phyloP scores from a whole-genome alignment of 35 echinoderm and acorn worm genomes.

The Acanthaster planci region DNA sequence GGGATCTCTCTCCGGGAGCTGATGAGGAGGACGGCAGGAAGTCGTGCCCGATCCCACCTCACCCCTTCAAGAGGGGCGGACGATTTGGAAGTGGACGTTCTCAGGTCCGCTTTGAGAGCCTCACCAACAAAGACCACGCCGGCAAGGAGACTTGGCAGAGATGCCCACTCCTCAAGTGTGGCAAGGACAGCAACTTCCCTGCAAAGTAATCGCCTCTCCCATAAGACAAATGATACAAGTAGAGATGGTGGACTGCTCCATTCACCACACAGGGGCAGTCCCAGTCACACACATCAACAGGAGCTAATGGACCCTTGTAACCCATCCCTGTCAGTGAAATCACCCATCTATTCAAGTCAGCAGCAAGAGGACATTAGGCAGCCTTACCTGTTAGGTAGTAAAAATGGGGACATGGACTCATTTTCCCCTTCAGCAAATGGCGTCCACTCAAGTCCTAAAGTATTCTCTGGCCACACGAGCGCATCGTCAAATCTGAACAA shows the following conservation, averaged over 20 bases:
- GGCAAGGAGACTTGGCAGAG: not conserved
- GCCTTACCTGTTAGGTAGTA: not conserved
- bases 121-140: constrained; percentile 1
- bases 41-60: not conserved
- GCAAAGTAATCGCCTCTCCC: not conserved
- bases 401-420: not conserved
- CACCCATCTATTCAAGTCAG: not conserved
- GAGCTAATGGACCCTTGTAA: not conserved
- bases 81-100: not conserved
- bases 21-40: constrained; percentile 10
- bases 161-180: not conserved
- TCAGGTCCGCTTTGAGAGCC: not conserved
- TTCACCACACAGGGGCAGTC: constrained; percentile 6
- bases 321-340: not conserved
- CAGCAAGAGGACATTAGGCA: not conserved
- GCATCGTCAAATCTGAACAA: too few relatives aligned
- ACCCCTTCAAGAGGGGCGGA: not conserved
- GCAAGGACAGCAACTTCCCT: not conserved
- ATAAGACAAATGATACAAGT: not conserved
- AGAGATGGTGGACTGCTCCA: not conserved
- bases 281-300: not conserved
- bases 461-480: too few relatives aligned
- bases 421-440: not conserved
- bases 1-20: constrained; percentile 49
- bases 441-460: not conserved